Evolutionary conservation across 2,113 vertebrate species (phyloP).

Genomic region (Varanus salvator): DNA sequence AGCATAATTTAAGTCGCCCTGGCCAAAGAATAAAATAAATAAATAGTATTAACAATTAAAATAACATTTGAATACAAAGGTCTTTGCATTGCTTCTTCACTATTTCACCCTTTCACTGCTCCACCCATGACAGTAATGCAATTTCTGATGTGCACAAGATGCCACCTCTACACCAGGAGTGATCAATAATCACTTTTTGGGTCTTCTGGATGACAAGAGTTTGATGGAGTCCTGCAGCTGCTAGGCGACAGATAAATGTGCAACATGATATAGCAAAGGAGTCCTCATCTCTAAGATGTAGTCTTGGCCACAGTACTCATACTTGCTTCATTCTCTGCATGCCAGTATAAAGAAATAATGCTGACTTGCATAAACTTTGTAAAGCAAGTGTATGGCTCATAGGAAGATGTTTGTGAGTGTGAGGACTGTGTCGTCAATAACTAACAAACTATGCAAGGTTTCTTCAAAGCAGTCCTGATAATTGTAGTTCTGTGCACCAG

Average conservation of each 20-base stretch:
- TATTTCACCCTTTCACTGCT: too few species aligned
- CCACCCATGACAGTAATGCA: neutral
- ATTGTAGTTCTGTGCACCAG: neutral
- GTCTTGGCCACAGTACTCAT: too few species aligned
- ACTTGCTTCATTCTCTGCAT: too few species aligned
- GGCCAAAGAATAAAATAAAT: too few species aligned
- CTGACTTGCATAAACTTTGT: neutral
- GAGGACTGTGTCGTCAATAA: neutral
- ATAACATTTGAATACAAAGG: too few species aligned
- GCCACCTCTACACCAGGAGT: neutral
- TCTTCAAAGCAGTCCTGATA: neutral
- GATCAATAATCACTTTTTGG: neutral
- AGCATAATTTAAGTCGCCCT: too few species aligned
- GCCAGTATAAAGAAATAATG: neutral
- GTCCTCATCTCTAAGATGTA: too few species aligned
- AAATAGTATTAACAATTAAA: too few species aligned
- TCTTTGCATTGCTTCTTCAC: neutral
- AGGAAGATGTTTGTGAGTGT: neutral
- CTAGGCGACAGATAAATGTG: neutral
- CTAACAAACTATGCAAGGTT: neutral
- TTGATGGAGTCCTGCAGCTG: neutral
- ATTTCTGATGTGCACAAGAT: neutral
- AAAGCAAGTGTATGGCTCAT: neutral
- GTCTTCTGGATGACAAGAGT: neutral
- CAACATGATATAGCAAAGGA: too few species aligned